Conservation (phyloP, 2,113 vertebrate genomes). For the Probosciger aterrimus region DNA sequence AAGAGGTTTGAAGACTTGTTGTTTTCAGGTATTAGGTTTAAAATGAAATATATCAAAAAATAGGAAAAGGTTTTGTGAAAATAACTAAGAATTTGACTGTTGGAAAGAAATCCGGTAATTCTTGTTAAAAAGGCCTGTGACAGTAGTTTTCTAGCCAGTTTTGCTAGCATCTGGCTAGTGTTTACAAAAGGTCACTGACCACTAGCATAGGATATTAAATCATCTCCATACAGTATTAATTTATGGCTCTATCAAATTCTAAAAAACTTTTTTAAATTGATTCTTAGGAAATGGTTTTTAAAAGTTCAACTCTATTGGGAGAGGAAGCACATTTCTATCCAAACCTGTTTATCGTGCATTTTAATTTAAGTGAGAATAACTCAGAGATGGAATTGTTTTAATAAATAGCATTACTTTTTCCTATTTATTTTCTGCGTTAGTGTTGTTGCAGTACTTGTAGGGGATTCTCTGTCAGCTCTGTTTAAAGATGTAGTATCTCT, state of each 20-base stretch:
- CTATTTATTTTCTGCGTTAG: conserved; percentile 37
- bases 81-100: conserved; percentile 62
- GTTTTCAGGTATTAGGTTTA: conserved; percentile 56
- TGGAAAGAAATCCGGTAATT: neutral
- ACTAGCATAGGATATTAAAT: conserved; percentile 12
- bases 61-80: conserved; percentile 75
- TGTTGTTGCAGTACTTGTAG: neutral
- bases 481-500: neutral
- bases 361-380: neutral
- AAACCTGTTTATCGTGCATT: neutral
- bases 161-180: conserved; percentile 33
- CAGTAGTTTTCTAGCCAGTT: neutral
- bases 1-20: conserved; percentile 42
- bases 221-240: conserved; percentile 41
- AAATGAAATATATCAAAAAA: conserved; percentile 43
- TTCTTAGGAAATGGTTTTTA: neutral
- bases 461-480: neutral
- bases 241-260: conserved; percentile 14
- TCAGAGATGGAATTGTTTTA: conserved; percentile 38
- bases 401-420: conserved; percentile 66
- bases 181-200: conserved; percentile 62
- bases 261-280: neutral
- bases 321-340: conserved; percentile 16
- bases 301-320: neutral
- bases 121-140: neutral